Conservation (phyloP, 2,113 vertebrate genomes). For the Eleginops maclovinus region DNA sequence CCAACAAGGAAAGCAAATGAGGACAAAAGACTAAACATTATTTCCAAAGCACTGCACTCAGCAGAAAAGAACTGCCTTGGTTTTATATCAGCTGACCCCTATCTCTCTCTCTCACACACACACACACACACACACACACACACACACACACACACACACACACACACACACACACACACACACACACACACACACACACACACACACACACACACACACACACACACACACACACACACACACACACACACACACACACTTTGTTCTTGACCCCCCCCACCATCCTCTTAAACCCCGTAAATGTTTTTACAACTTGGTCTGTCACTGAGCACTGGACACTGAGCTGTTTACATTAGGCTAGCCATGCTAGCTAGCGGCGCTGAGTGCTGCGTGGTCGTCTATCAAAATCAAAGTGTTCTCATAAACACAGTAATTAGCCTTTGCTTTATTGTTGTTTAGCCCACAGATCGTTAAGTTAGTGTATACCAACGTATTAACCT, state of each 20-base stretch:
- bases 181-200: slow-evolving; percentile 39
- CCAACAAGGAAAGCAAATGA: slow-evolving; percentile 49
- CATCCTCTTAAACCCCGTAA: slow-evolving; percentile 84
- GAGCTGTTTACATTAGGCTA: slow-evolving; percentile 76
- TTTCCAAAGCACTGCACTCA: slow-evolving; percentile 80
- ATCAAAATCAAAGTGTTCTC: slow-evolving; percentile 74
- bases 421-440: slow-evolving; percentile 81
- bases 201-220: slow-evolving; percentile 17
- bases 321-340: slow-evolving; percentile 78
- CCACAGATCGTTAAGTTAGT: slow-evolving; percentile 75
- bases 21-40: slow-evolving; percentile 58
- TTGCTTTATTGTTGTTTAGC: slow-evolving; percentile 80
- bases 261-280: slow-evolving; percentile 44
- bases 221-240: slow-evolving; percentile 14
- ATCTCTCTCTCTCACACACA: slow-evolving; percentile 50
- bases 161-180: slow-evolving; percentile 24
- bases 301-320: slow-evolving; percentile 83
- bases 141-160: slow-evolving; percentile 34
- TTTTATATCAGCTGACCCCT: slow-evolving; percentile 88
- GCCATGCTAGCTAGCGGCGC: slow-evolving; percentile 65
- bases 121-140: slow-evolving; percentile 36
- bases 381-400: slow-evolving; percentile 67
- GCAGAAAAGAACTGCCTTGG: slow-evolving; percentile 77
- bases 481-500: slow-evolving; percentile 82
- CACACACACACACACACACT: slow-evolving; percentile 25